Evolutionary conservation across 2,797 vertebrate species (phyloP), one percentile per base, ranked within the genome.

Genomic region (Coilia nasus): DNA sequence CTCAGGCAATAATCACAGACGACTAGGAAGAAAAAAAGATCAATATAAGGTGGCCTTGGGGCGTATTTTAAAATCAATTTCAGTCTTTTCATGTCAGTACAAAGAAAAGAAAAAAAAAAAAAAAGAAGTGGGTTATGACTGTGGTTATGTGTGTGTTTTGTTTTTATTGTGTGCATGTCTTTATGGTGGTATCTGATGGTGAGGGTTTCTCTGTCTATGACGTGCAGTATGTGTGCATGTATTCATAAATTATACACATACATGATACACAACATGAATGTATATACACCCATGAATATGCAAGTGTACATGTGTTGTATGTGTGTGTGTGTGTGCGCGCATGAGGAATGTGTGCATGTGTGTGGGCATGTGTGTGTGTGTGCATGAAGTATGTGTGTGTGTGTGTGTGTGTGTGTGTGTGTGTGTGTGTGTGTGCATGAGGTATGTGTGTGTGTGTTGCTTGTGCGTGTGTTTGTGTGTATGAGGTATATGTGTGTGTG

Each of bases 391-490:
- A 14, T 54, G 50, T 14, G 50, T 54, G 50, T 9, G 7, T 54
- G 50, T 54, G 50, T 9, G 2, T 54, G 50, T 54, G 9, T 54
- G 50, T 54, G 12, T 59, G 28, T 81, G 46, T 28, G 31, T 54
- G 21, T 81, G 80, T 46, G 35, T 81, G 35, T 81, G 35, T 81
- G 80, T 81, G 78, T 81, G 78, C 41, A 28, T 56, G 21, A 5
- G 46, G 44, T 57, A 19, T 83, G 28, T 21, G 56, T 31, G 28
- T 83, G 3, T 35, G 31, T 57, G 14, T 47, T 64, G 59, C n/a
- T 35, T 31, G 4, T 41, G 82, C 14, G 31, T 47, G 59, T 78
- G 83, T 81, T 41, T 81, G 15, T 17, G 17, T 41, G 67, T 19
- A 35, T 28, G 46, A 3, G 6, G 21, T 23, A 6, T 75, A 25